Percentiles rank a stretch among this genome's conserved stretches.
Evolutionary conservation across 2,113 vertebrate genomes (phyloP).

Genomic region (Crotophaga sulcirostris): DNA sequence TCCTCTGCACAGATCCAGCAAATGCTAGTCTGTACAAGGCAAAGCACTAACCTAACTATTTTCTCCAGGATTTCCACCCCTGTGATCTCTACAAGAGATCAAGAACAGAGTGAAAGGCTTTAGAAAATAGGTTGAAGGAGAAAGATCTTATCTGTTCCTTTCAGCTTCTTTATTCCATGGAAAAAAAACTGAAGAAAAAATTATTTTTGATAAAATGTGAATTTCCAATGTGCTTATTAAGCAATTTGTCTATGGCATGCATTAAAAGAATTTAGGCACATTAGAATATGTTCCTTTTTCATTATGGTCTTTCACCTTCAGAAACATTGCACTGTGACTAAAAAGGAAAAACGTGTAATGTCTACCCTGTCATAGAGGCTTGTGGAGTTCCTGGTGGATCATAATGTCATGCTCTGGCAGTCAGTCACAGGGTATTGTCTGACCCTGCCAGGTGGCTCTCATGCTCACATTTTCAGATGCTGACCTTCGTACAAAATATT

Average conservation of each 20-base stretch:
- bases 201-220: not conserved
- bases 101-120: not conserved
- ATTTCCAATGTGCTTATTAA: not conserved
- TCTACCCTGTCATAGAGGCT: not conserved
- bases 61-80: not conserved
- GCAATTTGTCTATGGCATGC: not conserved
- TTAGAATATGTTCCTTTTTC: not conserved
- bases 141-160: not conserved
- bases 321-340: not conserved
- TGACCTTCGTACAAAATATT: not conserved
- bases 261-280: not conserved
- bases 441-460: not conserved
- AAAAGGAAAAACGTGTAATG: not conserved
- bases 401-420: not conserved
- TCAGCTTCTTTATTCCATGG: not conserved
- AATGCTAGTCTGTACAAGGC: not conserved
- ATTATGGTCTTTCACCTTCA: not conserved
- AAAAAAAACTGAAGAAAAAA: not conserved
- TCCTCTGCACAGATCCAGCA: not conserved
- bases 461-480: not conserved
- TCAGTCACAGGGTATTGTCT: not conserved
- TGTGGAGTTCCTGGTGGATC: not conserved
- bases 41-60: not conserved
- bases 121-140: not conserved
- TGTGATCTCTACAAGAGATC: not conserved